These are phyloP conservation scores for Ceratosolen solmsi DNA, from an alignment of 1,140 invertebrate species.

Conservation along the genomic window DNA sequence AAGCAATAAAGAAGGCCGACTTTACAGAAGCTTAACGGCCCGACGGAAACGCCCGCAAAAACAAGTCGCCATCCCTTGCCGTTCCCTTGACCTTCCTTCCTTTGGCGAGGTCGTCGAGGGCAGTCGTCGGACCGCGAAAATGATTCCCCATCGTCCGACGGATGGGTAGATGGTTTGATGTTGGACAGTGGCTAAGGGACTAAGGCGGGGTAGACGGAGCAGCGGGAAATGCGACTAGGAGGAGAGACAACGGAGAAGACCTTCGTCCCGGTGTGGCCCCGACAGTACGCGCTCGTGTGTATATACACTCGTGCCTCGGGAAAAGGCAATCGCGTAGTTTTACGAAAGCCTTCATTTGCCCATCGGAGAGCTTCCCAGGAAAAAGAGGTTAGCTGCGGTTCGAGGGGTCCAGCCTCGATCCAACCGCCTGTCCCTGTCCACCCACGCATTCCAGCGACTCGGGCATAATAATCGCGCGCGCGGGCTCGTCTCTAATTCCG, in stretches of 20 bases:
- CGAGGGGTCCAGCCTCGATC: constrained; percentile 38
- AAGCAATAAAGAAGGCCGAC: constrained; percentile 47
- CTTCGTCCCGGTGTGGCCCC: constrained; percentile 4
- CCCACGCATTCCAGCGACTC: constrained; percentile 39
- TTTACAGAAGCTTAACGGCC: constrained; percentile 41
- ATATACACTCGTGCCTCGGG: constrained; percentile 25
- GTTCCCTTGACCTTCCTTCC: background rate
- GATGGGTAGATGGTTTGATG: no score
- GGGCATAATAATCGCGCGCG: constrained; percentile 59
- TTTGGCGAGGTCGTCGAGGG: constrained; percentile 24
- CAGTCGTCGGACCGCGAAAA: constrained; percentile 50
- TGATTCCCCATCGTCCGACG: constrained; percentile 43
- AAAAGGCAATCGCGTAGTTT: constrained; percentile 51
- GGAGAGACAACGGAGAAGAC: constrained; percentile 24
- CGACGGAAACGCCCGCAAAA: constrained; percentile 44
- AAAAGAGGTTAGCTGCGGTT: constrained; percentile 46
- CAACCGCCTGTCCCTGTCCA: constrained; percentile 33
- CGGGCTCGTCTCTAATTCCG: constrained; percentile 62
- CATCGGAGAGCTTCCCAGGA: constrained; percentile 23
- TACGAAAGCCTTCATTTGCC: constrained; percentile 47
- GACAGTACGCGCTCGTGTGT: constrained; percentile 20
- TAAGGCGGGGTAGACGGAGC: no score
- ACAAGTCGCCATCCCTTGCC: background rate
- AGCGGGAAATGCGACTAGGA: background rate
- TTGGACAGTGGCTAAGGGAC: no score